Conservation (phyloP, 2,113 vertebrate species). For the Catagonus wagneri region DNA sequence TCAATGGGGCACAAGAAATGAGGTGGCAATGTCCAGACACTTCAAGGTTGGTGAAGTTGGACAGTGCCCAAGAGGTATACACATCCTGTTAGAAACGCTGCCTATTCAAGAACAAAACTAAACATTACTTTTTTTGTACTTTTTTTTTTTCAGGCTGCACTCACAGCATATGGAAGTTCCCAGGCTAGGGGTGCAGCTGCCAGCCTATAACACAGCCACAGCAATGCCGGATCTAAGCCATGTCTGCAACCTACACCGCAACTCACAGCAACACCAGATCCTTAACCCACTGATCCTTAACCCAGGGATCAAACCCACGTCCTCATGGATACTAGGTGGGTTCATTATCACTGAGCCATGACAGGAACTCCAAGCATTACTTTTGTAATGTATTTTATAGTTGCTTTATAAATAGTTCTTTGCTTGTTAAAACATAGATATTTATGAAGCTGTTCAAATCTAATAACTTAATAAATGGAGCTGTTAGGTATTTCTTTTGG, state of each 20-base stretch:
- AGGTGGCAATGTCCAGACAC: neutral
- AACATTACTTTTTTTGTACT: neutral
- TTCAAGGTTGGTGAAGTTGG: neutral
- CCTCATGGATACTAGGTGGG: too few relatives aligned
- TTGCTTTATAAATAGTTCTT: slow-evolving; percentile 9
- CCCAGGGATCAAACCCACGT: too few relatives aligned
- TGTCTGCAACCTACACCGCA: too few relatives aligned
- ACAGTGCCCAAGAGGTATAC: neutral
- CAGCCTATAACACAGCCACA: too few relatives aligned
- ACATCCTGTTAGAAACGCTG: neutral
- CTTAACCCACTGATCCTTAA: too few relatives aligned
- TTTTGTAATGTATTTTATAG: neutral
- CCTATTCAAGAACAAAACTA: neutral
- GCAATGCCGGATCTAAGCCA: too few relatives aligned
- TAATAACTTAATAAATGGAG: slow-evolving; percentile 18
- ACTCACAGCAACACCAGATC: too few relatives aligned
- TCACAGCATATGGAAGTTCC: too few relatives aligned
- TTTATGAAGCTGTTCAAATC: neutral
- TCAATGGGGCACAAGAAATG: neutral
- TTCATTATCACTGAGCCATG: too few relatives aligned
- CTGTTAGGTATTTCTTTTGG: neutral
- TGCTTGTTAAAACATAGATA: neutral
- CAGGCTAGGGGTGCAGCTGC: too few relatives aligned
- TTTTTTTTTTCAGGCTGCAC: too few relatives aligned
- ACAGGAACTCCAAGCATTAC: too few relatives aligned